Conservation (phyloP, 2,888 invertebrate genomes). For the Stenotaenia linearis region DNA sequence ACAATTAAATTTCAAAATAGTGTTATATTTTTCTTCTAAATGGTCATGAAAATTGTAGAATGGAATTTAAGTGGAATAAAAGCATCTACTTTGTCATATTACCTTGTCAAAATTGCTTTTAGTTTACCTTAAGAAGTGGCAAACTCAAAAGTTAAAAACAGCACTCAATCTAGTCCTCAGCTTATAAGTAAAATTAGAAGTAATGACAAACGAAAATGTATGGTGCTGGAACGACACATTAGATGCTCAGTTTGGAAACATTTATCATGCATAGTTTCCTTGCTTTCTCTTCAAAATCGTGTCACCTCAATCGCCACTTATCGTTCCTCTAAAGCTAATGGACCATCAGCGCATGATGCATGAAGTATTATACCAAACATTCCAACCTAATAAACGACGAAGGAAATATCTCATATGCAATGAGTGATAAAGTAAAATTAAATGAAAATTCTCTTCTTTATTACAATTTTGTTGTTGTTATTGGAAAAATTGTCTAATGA, state of each 20-base stretch:
- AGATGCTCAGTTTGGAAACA: neutral
- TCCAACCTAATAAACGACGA: neutral
- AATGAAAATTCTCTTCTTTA: neutral
- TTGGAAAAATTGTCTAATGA: neutral
- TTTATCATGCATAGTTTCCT: conserved; percentile 12
- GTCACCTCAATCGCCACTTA: conserved; percentile 26
- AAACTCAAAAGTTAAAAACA: neutral
- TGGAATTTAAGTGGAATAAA: neutral
- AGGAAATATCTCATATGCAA: neutral
- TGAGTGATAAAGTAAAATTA: neutral
- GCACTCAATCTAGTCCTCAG: neutral
- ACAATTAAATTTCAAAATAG: neutral
- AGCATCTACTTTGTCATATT: neutral
- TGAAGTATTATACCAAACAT: conserved; percentile 19
- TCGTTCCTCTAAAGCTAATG: conserved; percentile 16
- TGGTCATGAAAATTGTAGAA: neutral
- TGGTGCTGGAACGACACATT: conserved; percentile 14
- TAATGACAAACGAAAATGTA: conserved; percentile 19
- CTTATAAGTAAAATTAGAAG: conserved; percentile 7
- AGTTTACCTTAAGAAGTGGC: neutral
- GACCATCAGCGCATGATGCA: conserved; percentile 17
- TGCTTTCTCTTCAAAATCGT: conserved; percentile 6
- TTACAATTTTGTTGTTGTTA: neutral
- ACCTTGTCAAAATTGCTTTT: neutral
- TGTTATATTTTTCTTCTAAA: neutral